A percentile compares a stretch with the other conserved stretches of the same genome.
phyloP scores from a whole-genome alignment of 2,797 vertebrate genomes.

The Gobionotothen gibberifrons region DNA sequence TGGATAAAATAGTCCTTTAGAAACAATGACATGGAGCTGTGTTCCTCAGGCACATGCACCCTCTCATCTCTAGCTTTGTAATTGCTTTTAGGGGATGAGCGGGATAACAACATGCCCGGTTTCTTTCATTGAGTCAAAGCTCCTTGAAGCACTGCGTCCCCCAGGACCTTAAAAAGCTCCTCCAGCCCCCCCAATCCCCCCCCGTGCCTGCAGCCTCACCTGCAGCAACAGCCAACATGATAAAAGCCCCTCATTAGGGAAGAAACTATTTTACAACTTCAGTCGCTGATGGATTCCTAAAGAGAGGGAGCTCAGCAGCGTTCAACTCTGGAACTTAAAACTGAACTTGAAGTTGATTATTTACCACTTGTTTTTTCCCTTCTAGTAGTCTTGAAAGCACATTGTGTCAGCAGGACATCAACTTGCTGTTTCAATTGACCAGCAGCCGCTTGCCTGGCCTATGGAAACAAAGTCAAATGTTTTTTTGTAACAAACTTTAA shows the following conservation, averaged over 20 bases:
- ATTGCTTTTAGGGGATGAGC: conserved; percentile 36
- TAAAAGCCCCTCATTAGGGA: conserved; percentile 25
- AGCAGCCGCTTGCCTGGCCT: background rate
- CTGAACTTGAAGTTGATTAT: background rate
- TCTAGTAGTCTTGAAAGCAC: background rate
- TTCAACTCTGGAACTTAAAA: background rate
- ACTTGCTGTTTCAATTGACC: background rate
- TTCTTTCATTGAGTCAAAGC: conserved; percentile 35
- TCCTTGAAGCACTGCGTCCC: conserved; percentile 30
- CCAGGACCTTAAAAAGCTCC: conserved; percentile 36
- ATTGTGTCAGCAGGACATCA: background rate
- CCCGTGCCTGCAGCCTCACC: conserved; percentile 34
- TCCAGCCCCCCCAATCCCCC: conserved; percentile 38
- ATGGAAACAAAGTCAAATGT: background rate
- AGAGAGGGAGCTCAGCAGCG: background rate
- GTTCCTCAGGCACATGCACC: conserved; percentile 6
- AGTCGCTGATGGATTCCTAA: background rate
- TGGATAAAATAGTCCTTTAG: background rate
- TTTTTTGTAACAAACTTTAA: background rate
- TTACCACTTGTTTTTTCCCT: background rate
- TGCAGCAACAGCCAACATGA: conserved; percentile 18
- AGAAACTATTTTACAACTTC: conserved; percentile 21
- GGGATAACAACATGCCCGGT: conserved; percentile 27
- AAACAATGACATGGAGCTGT: background rate
- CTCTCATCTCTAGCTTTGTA: conserved; percentile 43